Percentiles rank a stretch among this genome's conserved stretches.
These are phyloP conservation scores for Anguilla megastoma DNA, from an alignment of 2,797 vertebrate species.

Conservation along the genomic window DNA sequence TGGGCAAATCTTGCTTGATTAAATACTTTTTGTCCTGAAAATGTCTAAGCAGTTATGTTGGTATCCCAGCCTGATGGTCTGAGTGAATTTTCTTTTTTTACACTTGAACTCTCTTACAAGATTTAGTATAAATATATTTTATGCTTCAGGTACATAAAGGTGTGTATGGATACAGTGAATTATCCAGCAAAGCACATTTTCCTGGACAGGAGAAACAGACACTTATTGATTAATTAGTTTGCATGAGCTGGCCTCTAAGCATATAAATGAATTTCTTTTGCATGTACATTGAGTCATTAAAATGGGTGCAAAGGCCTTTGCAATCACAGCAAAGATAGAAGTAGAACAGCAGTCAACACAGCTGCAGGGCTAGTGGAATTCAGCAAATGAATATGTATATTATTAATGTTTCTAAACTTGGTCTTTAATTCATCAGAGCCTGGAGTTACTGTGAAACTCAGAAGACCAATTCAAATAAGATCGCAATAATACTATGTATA, in stretches of 20 bases:
- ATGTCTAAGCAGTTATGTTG: neutral
- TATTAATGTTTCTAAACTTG: constrained; percentile 1
- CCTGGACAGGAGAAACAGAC: constrained; percentile 50
- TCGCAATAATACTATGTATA: neutral
- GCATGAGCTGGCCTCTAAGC: constrained; percentile 66
- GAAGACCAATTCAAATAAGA: neutral
- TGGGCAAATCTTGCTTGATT: neutral
- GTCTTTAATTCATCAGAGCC: neutral
- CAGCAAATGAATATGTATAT: neutral
- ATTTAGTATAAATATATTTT: constrained; percentile 32
- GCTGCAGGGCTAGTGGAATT: constrained; percentile 1
- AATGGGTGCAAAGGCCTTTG: constrained; percentile 64
- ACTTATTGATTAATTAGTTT: constrained; percentile 71
- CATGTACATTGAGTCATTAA: constrained; percentile 67
- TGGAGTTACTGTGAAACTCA: neutral
- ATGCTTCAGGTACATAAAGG: constrained; percentile 57
- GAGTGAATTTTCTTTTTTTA: neutral
- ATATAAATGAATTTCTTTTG: constrained; percentile 62
- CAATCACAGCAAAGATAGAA: constrained; percentile 22
- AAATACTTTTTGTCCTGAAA: neutral
- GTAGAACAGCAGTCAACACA: neutral
- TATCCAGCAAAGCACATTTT: constrained; percentile 50
- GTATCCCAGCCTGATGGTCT: neutral
- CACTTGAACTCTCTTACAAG: constrained; percentile 23
- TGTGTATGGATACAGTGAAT: constrained; percentile 66